Evolutionary conservation across 1,140 invertebrate genomes (phyloP).

Genomic region (Ceratina japonica): DNA sequence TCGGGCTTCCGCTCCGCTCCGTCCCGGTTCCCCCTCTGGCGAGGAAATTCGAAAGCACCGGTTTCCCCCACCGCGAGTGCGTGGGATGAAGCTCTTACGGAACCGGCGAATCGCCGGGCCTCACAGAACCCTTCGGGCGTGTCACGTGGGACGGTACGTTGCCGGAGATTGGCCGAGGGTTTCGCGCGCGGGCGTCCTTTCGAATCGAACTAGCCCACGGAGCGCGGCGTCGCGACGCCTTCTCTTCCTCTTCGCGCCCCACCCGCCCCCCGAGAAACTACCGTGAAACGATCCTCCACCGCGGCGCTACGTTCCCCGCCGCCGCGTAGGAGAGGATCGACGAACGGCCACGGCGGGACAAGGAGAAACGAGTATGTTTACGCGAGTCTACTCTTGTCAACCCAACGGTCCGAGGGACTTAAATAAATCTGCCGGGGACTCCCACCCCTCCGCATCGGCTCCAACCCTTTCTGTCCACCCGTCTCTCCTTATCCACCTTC

Average conservation of each 20-base stretch:
- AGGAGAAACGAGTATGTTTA: conserved; percentile 79
- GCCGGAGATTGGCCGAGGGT: conserved; percentile 44
- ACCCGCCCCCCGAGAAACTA: conserved; percentile 50
- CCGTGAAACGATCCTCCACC: conserved; percentile 62
- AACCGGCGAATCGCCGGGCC: conserved; percentile 49
- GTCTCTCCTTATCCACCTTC: conserved; percentile 43
- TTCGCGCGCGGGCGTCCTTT: conserved; percentile 54
- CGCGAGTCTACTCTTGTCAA: conserved; percentile 79
- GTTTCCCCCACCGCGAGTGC: conserved; percentile 52
- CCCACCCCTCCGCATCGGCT: conserved; percentile 25
- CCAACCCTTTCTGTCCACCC: not conserved
- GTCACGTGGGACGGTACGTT: not conserved
- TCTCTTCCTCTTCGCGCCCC: conserved; percentile 24
- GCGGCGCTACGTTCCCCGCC: conserved; percentile 19
- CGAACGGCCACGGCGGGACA: conserved; percentile 59
- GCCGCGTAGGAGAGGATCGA: conserved; percentile 22
- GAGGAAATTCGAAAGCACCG: conserved; percentile 69
- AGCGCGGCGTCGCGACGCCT: conserved; percentile 35
- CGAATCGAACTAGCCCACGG: conserved; percentile 46
- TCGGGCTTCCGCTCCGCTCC: conserved; percentile 69
- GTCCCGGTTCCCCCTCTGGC: conserved; percentile 74
- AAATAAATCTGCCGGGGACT: conserved; percentile 73
- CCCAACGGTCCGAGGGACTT: conserved; percentile 73
- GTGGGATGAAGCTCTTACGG: conserved; percentile 30
- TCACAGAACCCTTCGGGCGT: conserved; percentile 23